Conservation (phyloP, 2,113 vertebrate species). For the Nothoprocta pentlandii region DNA sequence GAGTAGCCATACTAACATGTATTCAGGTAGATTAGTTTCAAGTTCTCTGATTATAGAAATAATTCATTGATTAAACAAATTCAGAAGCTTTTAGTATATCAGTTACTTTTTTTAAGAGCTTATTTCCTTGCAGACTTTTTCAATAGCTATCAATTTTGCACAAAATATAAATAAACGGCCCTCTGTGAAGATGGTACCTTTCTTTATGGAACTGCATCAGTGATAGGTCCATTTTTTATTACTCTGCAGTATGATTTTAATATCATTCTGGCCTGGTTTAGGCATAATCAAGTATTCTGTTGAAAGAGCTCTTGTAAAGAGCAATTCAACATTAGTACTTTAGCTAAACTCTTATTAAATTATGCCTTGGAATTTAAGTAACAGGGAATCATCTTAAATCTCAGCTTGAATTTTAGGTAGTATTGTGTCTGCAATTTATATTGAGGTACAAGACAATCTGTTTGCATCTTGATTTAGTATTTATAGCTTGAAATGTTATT, state of each 20-base stretch:
- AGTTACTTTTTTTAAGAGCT: constrained; percentile 14
- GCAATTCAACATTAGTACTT: constrained; percentile 67
- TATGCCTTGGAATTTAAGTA: constrained; percentile 71
- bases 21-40: not conserved
- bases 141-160: constrained; percentile 33
- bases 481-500: constrained; percentile 62
- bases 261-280: constrained; percentile 57
- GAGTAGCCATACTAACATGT: not conserved
- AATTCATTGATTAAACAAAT: constrained; percentile 16
- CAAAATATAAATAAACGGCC: constrained; percentile 49
- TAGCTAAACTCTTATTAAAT: constrained; percentile 66
- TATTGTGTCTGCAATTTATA: constrained; percentile 52
- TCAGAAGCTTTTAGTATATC: constrained; percentile 6
- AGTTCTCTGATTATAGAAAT: not conserved
- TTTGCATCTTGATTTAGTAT: constrained; percentile 58
- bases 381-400: constrained; percentile 71
- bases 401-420: constrained; percentile 53
- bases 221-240: constrained; percentile 70
- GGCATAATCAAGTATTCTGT: constrained; percentile 66
- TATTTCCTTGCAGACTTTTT: constrained; percentile 45
- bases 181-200: constrained; percentile 20
- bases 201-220: constrained; percentile 42
- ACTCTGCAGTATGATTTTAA: constrained; percentile 66
- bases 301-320: constrained; percentile 64
- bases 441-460: constrained; percentile 7